These are phyloP conservation scores for Drosophila melanogaster DNA, from an alignment of 1,140 invertebrate species.

Conservation along the genomic window DNA sequence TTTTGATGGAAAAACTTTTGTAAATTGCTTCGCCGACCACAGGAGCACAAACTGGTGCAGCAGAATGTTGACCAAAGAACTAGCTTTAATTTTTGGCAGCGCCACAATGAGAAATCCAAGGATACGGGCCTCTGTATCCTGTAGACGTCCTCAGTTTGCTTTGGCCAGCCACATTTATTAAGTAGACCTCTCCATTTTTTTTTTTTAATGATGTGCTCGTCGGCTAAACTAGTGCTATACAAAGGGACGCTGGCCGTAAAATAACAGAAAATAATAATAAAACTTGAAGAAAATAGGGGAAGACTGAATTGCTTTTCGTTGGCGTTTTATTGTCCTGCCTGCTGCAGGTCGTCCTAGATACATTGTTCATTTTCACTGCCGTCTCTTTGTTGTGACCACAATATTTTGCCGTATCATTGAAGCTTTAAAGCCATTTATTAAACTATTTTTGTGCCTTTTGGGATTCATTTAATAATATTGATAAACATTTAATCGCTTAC, in stretches of 20 bases:
- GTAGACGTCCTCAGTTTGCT: constrained; percentile 42
- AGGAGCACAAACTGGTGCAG: constrained; percentile 21
- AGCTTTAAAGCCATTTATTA: constrained; percentile 18
- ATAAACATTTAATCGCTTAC: too few relatives aligned
- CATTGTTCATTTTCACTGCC: constrained; percentile 51
- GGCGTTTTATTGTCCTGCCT: constrained; percentile 49
- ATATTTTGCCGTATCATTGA: constrained; percentile 17
- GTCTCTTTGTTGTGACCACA: constrained; percentile 39
- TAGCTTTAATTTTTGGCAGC: constrained; percentile 56
- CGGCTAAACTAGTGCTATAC: constrained; percentile 14
- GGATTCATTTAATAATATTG: not conserved
- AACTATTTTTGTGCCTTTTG: not conserved
- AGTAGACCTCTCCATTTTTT: constrained; percentile 69
- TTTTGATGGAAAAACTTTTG: constrained; percentile 84
- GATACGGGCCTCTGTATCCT: constrained; percentile 30
- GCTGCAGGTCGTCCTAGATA: constrained; percentile 45
- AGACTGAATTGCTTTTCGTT: constrained; percentile 45
- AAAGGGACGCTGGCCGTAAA: constrained; percentile 41
- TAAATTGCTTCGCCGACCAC: constrained; percentile 77
- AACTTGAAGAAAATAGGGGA: constrained; percentile 16
- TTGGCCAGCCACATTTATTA: constrained; percentile 70
- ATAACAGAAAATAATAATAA: constrained; percentile 58
- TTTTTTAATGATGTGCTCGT: constrained; percentile 66
- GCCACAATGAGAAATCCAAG: constrained; percentile 27
- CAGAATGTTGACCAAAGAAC: constrained; percentile 34